Conservation (phyloP, 2,888 invertebrate species). For the Cataglyphis livida region DNA sequence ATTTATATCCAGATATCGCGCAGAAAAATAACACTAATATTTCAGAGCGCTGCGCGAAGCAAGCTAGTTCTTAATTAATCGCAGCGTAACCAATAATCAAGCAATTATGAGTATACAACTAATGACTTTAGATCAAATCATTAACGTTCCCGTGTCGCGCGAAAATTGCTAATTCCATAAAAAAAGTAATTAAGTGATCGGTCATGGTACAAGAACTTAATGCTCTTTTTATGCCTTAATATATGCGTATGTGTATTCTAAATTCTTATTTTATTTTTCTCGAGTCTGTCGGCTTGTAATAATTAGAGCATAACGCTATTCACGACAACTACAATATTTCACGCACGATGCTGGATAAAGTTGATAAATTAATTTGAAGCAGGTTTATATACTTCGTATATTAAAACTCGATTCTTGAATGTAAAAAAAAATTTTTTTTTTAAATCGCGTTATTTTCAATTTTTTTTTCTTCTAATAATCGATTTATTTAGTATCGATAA, state of each 20-base stretch:
- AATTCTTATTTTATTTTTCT: neutral
- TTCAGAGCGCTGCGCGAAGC: neutral
- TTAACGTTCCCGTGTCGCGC: neutral
- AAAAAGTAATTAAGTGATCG: constrained; percentile 20
- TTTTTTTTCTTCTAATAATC: neutral
- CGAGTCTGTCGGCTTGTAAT: neutral
- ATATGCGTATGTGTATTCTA: neutral
- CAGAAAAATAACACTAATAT: constrained; percentile 16
- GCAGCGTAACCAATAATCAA: constrained; percentile 27
- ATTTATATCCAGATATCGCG: constrained; percentile 26
- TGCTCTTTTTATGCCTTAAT: neutral
- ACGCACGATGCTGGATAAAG: neutral
- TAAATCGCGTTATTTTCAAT: neutral
- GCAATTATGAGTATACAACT: constrained; percentile 17
- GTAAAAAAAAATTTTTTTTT: neutral
- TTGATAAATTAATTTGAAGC: neutral
- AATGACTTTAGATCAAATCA: constrained; percentile 12
- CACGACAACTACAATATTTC: neutral
- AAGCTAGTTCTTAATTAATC: constrained; percentile 9
- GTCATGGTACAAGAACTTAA: constrained; percentile 4
- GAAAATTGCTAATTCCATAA: constrained; percentile 33
- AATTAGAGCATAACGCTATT: neutral
- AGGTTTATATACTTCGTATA: neutral
- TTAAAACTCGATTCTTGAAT: neutral
- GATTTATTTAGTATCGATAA: neutral